These are phyloP conservation scores for Crepidodera aurea DNA, from an alignment of 2,888 invertebrate species.

Conservation along the genomic window DNA sequence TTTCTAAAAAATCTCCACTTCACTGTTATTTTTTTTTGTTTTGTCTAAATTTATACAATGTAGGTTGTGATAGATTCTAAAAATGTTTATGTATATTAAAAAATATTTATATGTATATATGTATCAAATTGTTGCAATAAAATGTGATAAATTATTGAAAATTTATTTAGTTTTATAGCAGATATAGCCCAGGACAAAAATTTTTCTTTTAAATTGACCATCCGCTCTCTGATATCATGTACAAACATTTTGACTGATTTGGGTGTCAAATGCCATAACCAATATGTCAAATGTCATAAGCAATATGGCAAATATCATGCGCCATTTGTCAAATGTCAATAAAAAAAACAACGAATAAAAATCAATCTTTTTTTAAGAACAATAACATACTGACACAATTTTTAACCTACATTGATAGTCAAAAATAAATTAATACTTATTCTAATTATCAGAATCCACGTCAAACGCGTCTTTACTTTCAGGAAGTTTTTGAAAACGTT, in stretches of 20 bases:
- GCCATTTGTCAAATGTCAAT: too few species aligned
- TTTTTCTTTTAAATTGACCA: background rate
- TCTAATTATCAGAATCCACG: conserved; percentile 28
- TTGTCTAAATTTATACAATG: conserved; percentile 28
- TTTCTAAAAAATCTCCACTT: too few species aligned
- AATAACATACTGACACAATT: background rate
- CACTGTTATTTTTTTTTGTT: too few species aligned
- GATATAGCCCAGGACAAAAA: too few species aligned
- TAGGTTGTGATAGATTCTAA: conserved; percentile 51
- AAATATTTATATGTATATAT: conserved; percentile 48
- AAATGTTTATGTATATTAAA: conserved; percentile 50
- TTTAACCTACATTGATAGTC: background rate
- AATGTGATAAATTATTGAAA: conserved; percentile 33
- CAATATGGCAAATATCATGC: too few species aligned
- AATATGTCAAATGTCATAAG: too few species aligned
- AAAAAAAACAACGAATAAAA: background rate
- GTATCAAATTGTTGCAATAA: conserved; percentile 48
- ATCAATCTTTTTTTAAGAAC: background rate
- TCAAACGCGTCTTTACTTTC: conserved; percentile 39
- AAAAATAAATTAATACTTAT: conserved; percentile 6
- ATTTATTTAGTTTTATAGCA: too few species aligned
- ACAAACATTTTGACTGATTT: too few species aligned
- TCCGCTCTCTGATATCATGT: too few species aligned
- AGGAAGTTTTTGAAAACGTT: conserved; percentile 51
- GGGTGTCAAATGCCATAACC: too few species aligned